phyloP scores from a whole-genome alignment of 2,888 invertebrate genomes.

The Oxytorus armatus region DNA sequence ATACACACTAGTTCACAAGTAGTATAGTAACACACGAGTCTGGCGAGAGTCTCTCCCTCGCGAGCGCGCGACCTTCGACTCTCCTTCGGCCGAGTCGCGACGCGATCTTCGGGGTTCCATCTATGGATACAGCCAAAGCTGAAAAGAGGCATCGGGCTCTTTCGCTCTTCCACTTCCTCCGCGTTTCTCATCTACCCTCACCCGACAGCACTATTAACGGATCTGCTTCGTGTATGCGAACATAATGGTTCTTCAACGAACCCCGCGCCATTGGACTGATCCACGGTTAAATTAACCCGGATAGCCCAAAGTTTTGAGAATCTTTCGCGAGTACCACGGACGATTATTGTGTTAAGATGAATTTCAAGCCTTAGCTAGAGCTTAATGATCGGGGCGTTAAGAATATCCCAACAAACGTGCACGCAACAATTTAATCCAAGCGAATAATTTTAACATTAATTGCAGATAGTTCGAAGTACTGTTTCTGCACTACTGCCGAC shows the following conservation, averaged over 20 bases:
- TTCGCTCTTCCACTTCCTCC: slow-evolving; percentile 47
- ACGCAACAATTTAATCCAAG: too few relatives aligned
- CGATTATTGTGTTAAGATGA: too few relatives aligned
- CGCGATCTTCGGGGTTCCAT: slow-evolving; percentile 71
- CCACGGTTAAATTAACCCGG: background rate
- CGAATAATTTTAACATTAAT: too few relatives aligned
- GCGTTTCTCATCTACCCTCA: slow-evolving; percentile 39
- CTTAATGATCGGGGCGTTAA: too few relatives aligned
- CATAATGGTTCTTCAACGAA: background rate
- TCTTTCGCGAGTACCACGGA: background rate
- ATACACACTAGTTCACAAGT: slow-evolving; percentile 24
- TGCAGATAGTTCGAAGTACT: too few relatives aligned
- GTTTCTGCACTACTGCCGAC: too few relatives aligned
- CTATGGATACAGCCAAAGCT: slow-evolving; percentile 67
- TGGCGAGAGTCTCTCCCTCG: slow-evolving; percentile 51
- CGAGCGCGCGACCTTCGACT: slow-evolving; percentile 57
- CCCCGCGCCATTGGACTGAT: slow-evolving; percentile 3
- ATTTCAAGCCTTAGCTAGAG: too few relatives aligned
- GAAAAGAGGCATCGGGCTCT: slow-evolving; percentile 48
- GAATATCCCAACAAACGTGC: too few relatives aligned
- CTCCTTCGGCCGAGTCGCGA: slow-evolving; percentile 57
- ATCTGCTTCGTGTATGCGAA: slow-evolving; percentile 19
- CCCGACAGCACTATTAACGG: background rate
- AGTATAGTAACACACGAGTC: slow-evolving; percentile 52
- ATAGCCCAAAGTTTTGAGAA: background rate